Conservation (phyloP, 2,113 vertebrate genomes). For the Sminthopsis crassicaudata region DNA sequence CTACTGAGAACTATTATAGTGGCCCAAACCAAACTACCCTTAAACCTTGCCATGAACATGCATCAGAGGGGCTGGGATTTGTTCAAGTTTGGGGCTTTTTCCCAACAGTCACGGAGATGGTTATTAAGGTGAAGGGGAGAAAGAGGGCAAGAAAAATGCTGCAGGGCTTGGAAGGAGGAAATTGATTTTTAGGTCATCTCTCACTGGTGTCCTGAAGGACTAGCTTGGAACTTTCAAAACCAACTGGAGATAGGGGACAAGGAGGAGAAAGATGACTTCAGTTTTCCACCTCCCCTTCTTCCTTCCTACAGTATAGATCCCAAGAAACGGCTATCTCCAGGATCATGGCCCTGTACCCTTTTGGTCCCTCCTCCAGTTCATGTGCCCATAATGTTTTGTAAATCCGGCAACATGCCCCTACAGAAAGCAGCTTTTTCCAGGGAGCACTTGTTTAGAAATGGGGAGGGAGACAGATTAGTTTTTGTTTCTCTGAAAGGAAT, state of each 20-base stretch:
- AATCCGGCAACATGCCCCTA: slow-evolving; percentile 35
- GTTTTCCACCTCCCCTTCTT: neutral
- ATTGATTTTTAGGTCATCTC: neutral
- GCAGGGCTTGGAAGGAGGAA: slow-evolving; percentile 33
- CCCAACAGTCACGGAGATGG: slow-evolving; percentile 39
- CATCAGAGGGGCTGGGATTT: neutral
- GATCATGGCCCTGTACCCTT: slow-evolving; percentile 16
- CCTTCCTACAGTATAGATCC: neutral
- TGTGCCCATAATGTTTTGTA: slow-evolving; percentile 34
- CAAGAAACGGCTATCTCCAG: neutral
- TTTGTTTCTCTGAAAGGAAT: slow-evolving; percentile 17
- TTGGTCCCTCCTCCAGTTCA: neutral
- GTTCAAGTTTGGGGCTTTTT: slow-evolving; percentile 18
- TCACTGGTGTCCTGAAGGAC: slow-evolving; percentile 26
- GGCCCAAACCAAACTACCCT: slow-evolving; percentile 33
- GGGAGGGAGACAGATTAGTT: neutral
- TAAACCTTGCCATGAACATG: slow-evolving; percentile 17
- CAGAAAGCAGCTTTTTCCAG: slow-evolving; percentile 9
- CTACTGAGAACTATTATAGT: slow-evolving; percentile 14
- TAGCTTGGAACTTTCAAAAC: slow-evolving; percentile 19
- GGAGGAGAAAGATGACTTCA: neutral
- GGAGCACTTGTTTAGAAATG: slow-evolving; percentile 28
- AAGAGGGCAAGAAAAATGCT: neutral
- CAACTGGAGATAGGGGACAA: neutral
- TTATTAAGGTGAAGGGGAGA: neutral